Base-by-base conservation (phyloP, 2,888 invertebrate genomes). In the Harpagoxenus sublaevis region DNA sequence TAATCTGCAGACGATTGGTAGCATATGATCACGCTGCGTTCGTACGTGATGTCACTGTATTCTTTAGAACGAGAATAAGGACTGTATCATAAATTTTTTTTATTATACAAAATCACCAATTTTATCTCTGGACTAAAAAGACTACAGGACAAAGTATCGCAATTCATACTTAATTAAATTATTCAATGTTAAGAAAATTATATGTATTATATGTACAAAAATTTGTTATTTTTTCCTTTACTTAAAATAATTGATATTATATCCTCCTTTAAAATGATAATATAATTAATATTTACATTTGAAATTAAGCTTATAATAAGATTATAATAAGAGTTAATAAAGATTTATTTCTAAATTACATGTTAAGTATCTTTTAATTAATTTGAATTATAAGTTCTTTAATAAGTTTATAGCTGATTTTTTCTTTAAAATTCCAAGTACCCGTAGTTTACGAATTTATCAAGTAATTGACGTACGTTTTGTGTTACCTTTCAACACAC, bases 401-500 rank as follows among this genome's bases (percentile, higher is more conserved):
- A 53, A 53, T 53, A 1, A 15, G 23, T 55, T 55, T 0, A 2
- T 35, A 68, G 31, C 39, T 6, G 10, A 42, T 45, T 57, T 3
- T 18, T 15, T 18, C 39, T 18, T 3, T 28, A 42, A 57, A 18
- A 23, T 0, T 10, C 10, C 3, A 1, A 71, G 28, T 42, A 57
- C 12, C 3, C 5, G 9, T 10, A 42, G n/a, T 60, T 28, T 45
- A 10, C 12, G 4, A n/a, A 28, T 75, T 55, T 70, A 51, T 51
- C n/a, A 35, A n/a, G 12, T 39, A 55, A 48, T 60, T 35, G 42
- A 57, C 31, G 45, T 31, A 10, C 31, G 45, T 42, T 78, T 66
- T 62, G 28, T 35, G 39, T 68, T 68, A 57, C 28, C 51, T 51
- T 51, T 81, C 31, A 60, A 60, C 35, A 60, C 55, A 23, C 60